phyloP scores from a whole-genome alignment of 2,113 vertebrate genomes.

The Antechinus flavipes region DNA sequence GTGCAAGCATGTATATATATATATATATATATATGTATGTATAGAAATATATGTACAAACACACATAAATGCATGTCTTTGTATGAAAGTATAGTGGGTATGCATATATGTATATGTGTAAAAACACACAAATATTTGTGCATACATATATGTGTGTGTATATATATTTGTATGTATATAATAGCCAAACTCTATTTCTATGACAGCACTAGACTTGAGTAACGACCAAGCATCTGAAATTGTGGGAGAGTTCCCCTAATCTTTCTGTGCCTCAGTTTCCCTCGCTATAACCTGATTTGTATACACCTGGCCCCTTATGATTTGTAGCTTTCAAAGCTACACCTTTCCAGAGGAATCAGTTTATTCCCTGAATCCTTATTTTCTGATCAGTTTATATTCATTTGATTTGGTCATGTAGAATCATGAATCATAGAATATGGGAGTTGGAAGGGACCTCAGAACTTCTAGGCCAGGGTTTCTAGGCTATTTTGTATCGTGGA shows the following conservation, averaged over 20 bases:
- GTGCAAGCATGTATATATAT: neutral
- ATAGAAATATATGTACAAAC: too few relatives aligned
- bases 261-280: neutral
- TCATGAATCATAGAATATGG: neutral
- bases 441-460: neutral
- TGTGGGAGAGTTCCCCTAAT: neutral
- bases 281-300: neutral
- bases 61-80: too few relatives aligned
- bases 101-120: too few relatives aligned
- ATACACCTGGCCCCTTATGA: neutral
- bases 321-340: neutral
- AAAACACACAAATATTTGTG: too few relatives aligned
- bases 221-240: neutral
- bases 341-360: neutral
- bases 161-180: too few relatives aligned
- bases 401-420: neutral
- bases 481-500: neutral
- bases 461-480: neutral
- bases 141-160: too few relatives aligned
- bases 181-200: neutral
- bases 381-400: neutral
- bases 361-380: neutral
- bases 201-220: neutral
- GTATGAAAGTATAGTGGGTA: too few relatives aligned
- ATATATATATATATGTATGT: too few relatives aligned